phyloP scores from a whole-genome alignment of 2,797 vertebrate genomes.

The Ceryle rudis region DNA sequence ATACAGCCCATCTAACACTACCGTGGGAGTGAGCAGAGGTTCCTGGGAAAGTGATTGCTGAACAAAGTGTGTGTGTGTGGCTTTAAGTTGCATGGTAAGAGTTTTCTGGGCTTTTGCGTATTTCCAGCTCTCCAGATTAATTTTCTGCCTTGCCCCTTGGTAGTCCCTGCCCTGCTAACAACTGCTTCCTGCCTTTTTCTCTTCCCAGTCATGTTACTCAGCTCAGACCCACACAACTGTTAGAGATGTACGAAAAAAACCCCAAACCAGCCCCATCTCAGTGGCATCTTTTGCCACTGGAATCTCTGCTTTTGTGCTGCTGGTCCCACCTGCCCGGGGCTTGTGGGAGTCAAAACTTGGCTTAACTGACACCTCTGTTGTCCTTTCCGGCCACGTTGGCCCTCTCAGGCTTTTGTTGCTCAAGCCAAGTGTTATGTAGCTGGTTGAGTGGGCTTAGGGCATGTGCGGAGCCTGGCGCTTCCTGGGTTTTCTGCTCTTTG shows the following conservation, averaged over 20 bases:
- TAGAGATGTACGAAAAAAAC: background rate
- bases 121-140: background rate
- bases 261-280: background rate
- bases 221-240: background rate
- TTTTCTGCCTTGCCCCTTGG: background rate
- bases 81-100: background rate
- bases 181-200: background rate
- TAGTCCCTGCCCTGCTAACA: background rate
- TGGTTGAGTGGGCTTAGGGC: background rate
- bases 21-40: background rate
- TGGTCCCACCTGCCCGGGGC: background rate
- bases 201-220: background rate
- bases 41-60: background rate
- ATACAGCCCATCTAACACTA: background rate
- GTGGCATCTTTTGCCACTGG: background rate
- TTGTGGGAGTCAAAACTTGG: background rate
- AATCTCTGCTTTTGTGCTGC: background rate
- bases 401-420: background rate
- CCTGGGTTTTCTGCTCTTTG: background rate
- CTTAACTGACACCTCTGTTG: background rate
- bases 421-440: background rate
- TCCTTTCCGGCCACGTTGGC: background rate
- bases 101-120: background rate
- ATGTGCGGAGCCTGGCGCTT: background rate
- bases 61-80: accelerated